phyloP scores from a whole-genome alignment of 2,113 vertebrate species.

The Neomonachus schauinslandi region DNA sequence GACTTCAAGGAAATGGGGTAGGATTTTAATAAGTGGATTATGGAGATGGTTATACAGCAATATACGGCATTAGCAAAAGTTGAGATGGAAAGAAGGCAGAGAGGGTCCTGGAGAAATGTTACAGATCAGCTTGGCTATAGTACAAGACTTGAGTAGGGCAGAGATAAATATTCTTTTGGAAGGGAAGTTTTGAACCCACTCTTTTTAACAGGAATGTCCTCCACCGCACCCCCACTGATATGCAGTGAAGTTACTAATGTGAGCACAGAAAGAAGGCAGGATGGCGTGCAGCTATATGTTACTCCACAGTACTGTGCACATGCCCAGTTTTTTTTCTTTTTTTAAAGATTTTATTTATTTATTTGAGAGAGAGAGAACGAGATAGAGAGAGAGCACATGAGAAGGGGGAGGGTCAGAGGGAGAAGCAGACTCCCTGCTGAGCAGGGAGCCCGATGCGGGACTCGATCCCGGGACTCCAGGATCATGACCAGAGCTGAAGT shows the following conservation, averaged over 20 bases:
- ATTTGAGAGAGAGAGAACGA: no score
- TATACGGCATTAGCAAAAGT: background rate
- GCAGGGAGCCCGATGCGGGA: no score
- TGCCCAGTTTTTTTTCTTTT: background rate
- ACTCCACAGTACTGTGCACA: background rate
- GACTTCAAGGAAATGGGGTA: background rate
- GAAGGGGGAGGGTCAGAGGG: no score
- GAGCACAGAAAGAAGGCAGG: background rate
- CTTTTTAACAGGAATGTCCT: background rate
- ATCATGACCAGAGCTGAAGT: no score
- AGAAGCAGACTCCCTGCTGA: no score
- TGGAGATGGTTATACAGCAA: background rate
- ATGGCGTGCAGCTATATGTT: background rate
- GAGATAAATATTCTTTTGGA: background rate
- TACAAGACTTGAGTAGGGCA: background rate
- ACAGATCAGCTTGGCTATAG: background rate
- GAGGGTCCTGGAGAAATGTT: background rate
- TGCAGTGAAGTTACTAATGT: background rate
- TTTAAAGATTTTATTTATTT: no score
- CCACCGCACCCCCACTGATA: fast-evolving
- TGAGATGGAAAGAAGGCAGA: background rate
- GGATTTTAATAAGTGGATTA: background rate
- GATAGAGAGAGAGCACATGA: no score
- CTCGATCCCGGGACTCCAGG: no score
- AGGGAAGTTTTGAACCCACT: background rate